phyloP scores from a whole-genome alignment of 2,113 vertebrate species.

The Aleadryas rufinucha region DNA sequence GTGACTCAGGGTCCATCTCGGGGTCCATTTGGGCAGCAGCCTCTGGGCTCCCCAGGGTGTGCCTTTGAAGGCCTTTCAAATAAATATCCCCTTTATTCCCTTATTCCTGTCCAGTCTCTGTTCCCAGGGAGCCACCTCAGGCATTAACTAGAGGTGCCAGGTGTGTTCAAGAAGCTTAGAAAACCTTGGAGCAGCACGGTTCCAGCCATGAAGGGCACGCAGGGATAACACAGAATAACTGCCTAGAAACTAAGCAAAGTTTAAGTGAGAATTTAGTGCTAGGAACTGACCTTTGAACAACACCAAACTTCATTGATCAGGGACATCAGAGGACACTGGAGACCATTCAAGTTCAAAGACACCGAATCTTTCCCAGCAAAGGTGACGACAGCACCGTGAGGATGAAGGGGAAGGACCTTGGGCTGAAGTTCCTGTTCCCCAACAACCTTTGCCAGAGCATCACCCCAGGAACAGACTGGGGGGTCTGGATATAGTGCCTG shows the following conservation, averaged over 20 bases:
- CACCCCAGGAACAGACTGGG: not conserved
- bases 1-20: no score
- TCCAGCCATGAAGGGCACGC: no score
- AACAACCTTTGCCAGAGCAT: not conserved
- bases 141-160: not conserved
- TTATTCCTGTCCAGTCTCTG: no score
- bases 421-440: not conserved
- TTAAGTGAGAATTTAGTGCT: not conserved
- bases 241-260: not conserved
- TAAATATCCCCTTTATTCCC: no score
- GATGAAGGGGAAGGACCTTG: not conserved
- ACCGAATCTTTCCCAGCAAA: not conserved
- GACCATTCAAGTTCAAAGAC: not conserved
- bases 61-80: no score
- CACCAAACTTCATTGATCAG: not conserved
- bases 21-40: no score
- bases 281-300: not conserved
- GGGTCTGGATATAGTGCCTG: not conserved
- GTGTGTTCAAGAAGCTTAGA: not conserved
- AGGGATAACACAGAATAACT: not conserved
- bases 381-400: fast-evolving
- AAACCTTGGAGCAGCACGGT: not conserved
- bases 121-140: no score
- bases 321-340: not conserved
- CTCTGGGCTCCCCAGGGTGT: no score